Conservation (phyloP, 2,888 invertebrate genomes). For the Leuctra nigra region DNA sequence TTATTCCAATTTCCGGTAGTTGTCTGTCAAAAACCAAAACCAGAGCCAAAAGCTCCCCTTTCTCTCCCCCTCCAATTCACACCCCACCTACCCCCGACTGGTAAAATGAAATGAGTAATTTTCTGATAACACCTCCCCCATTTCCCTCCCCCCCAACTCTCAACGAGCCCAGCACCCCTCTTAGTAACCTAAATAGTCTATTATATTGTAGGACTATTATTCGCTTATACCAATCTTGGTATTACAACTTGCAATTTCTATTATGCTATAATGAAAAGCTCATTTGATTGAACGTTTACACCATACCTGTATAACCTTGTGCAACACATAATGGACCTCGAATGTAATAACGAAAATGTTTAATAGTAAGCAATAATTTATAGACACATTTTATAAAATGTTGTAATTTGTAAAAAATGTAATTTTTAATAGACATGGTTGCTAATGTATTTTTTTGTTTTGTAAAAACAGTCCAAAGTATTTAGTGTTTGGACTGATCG, state of each 20-base stretch:
- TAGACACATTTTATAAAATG: too few species aligned
- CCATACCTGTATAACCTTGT: background rate
- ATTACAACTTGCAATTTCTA: constrained; percentile 24
- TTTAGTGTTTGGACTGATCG: too few species aligned
- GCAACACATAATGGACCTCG: background rate
- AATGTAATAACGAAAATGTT: too few species aligned
- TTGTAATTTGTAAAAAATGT: too few species aligned
- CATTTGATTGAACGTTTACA: constrained; percentile 13
- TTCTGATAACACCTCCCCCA: constrained; percentile 28
- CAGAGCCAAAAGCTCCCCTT: constrained; percentile 16
- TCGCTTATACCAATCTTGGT: constrained; percentile 27
- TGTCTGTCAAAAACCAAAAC: constrained; percentile 29
- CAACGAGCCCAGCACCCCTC: background rate
- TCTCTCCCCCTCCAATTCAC: too few species aligned
- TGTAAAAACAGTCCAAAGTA: too few species aligned
- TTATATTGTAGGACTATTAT: constrained; percentile 28
- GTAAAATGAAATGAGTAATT: constrained; percentile 30
- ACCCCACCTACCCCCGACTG: too few species aligned
- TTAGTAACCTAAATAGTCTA: constrained; percentile 25
- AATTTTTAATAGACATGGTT: too few species aligned
- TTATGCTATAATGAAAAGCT: constrained; percentile 25
- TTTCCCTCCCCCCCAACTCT: background rate
- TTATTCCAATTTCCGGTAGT: constrained; percentile 31
- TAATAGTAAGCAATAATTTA: too few species aligned
- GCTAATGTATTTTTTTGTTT: too few species aligned